These are phyloP conservation scores for Semaprochilodus insignis DNA, from an alignment of 2,797 vertebrate species.

Conservation along the genomic window DNA sequence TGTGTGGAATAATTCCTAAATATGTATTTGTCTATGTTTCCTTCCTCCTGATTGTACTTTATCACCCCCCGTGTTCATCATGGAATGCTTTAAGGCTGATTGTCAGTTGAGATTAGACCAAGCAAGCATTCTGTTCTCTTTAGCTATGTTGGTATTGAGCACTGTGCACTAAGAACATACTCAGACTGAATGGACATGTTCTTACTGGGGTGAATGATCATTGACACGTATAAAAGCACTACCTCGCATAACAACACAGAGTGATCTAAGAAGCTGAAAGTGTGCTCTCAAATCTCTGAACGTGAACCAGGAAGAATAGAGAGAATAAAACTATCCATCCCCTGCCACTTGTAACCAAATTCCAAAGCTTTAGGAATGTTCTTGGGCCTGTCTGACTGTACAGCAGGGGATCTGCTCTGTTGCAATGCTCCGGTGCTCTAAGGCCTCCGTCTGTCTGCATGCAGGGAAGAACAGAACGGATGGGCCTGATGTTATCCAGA, in stretches of 20 bases:
- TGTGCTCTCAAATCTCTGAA: background rate
- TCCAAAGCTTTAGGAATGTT: slow-evolving; percentile 2
- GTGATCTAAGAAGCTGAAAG: background rate
- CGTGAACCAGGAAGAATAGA: background rate
- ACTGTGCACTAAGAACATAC: too few species aligned
- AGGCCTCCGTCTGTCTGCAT: slow-evolving; percentile 55
- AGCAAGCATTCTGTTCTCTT: too few species aligned
- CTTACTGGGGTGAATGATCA: background rate
- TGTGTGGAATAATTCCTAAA: too few species aligned
- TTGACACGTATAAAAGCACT: background rate
- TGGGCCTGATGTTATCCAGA: slow-evolving; percentile 61
- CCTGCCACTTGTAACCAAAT: slow-evolving; percentile 7
- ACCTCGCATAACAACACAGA: background rate
- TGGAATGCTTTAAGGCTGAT: too few species aligned
- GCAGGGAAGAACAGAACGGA: slow-evolving; percentile 52
- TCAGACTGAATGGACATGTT: too few species aligned
- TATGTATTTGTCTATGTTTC: too few species aligned
- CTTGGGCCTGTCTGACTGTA: slow-evolving; percentile 6
- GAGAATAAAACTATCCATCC: background rate
- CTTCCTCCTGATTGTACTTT: too few species aligned
- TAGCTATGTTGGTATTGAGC: too few species aligned
- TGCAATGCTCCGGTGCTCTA: slow-evolving; percentile 50
- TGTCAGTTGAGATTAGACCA: too few species aligned
- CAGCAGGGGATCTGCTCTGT: slow-evolving; percentile 42
- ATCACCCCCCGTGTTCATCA: too few species aligned